phyloP scores from a whole-genome alignment of 1,140 invertebrate species.

The Drosophila ambigua region DNA sequence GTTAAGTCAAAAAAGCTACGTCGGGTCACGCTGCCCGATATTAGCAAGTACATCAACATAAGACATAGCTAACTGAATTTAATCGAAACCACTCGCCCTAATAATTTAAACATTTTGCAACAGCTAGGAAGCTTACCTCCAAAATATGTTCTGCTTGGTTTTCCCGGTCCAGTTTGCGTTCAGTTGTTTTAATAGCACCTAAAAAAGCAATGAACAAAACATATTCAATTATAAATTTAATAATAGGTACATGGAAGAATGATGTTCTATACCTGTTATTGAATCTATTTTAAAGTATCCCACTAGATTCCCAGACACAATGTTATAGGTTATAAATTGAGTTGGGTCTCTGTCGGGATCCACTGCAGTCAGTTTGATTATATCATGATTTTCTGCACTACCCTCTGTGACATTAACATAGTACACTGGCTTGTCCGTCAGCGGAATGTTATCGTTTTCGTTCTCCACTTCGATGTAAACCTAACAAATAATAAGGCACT shows the following conservation, averaged over 20 bases:
- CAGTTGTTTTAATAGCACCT: slow-evolving; percentile 93
- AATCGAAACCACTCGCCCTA: no score
- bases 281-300: slow-evolving; percentile 95
- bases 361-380: slow-evolving; percentile 90
- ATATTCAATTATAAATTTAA: not conserved
- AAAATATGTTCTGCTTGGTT: slow-evolving; percentile 92
- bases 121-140: slow-evolving; percentile 87
- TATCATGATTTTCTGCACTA: slow-evolving; percentile 88
- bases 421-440: slow-evolving; percentile 94
- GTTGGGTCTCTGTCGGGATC: slow-evolving; percentile 91
- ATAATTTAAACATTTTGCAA: no score
- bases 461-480: slow-evolving; percentile 95
- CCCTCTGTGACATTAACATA: slow-evolving; percentile 93
- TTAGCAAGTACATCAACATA: not conserved
- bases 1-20: not conserved
- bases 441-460: slow-evolving; percentile 96
- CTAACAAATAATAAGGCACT: slow-evolving; percentile 83
- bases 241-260: not conserved
- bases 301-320: slow-evolving; percentile 95
- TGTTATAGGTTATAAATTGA: slow-evolving; percentile 90
- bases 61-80: no score
- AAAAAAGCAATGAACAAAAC: slow-evolving; percentile 65
- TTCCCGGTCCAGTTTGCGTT: slow-evolving; percentile 93
- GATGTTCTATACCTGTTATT: slow-evolving; percentile 88
- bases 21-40: no score